A percentile compares a stretch with the other conserved stretches of the same genome.
phyloP scores from a whole-genome alignment of 2,113 vertebrate genomes.

The Notothenia coriiceps region DNA sequence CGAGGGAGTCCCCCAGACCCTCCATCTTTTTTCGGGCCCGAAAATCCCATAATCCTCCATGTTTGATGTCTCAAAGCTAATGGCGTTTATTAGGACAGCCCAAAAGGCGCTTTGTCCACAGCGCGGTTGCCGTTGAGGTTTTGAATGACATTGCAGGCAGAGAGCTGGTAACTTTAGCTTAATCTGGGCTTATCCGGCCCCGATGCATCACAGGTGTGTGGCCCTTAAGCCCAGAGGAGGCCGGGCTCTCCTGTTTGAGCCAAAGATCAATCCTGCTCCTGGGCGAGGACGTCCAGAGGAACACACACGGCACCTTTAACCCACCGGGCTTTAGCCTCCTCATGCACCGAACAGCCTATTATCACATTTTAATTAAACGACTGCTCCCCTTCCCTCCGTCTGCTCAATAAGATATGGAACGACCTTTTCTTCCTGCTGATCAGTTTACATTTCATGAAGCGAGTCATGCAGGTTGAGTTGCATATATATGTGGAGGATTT shows the following conservation, averaged over 20 bases:
- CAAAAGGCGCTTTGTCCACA: slow-evolving; percentile 83
- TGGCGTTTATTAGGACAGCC: slow-evolving; percentile 82
- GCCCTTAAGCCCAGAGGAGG: slow-evolving; percentile 77
- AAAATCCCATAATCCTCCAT: slow-evolving; percentile 87
- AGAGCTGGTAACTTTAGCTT: slow-evolving; percentile 85
- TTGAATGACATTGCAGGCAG: slow-evolving; percentile 83
- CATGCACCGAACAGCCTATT: slow-evolving; percentile 64
- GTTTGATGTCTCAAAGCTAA: slow-evolving; percentile 88
- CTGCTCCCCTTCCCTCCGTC: slow-evolving; percentile 15
- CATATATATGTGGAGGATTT: slow-evolving; percentile 28
- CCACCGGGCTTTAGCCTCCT: slow-evolving; percentile 50
- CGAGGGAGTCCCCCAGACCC: slow-evolving; percentile 72
- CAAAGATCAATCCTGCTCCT: slow-evolving; percentile 78
- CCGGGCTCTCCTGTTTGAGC: slow-evolving; percentile 62
- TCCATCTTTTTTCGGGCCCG: slow-evolving; percentile 68
- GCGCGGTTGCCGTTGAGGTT: slow-evolving; percentile 70
- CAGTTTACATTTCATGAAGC: slow-evolving; percentile 46
- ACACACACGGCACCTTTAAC: slow-evolving; percentile 65
- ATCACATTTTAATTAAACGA: slow-evolving; percentile 85
- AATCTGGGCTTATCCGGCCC: slow-evolving; percentile 83
- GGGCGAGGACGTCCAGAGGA: slow-evolving; percentile 61
- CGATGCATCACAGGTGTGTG: slow-evolving; percentile 78
- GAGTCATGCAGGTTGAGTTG: slow-evolving; percentile 44
- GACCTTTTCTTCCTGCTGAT: slow-evolving; percentile 52
- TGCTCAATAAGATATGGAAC: slow-evolving; percentile 43